Evolutionary conservation across 2,797 vertebrate genomes (phyloP), one percentile per base, ranked within the genome.

Genomic region (Amazonetta brasiliensis): DNA sequence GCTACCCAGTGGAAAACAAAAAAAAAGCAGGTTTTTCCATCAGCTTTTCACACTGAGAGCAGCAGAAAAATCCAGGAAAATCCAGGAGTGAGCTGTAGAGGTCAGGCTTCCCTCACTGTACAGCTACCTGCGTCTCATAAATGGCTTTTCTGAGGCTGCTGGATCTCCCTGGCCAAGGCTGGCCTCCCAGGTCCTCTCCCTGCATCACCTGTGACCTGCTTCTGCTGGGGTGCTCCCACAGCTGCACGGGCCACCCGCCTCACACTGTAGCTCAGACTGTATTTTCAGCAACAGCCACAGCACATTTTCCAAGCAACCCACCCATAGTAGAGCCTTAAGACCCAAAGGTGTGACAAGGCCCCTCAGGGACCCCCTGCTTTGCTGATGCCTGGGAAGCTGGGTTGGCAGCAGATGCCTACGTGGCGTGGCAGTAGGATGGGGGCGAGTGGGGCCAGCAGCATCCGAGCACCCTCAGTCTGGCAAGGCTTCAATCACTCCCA

Each of bases 21-120:
- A 20, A 35, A 72, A 69, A 48, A 82, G 12, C 3, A 3, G 6
- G 1, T 8, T 23, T 43, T 33, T 1, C 35, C n/a, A 31, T 37
- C 46, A 39, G 33, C 5, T 91, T 80, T 84, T 69, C 48, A 23
- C 8, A 4, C 72, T n/a, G 66, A 11, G 3, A 7, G 31, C 20
- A 22, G 23, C 3, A 3, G 6, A 26, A 66, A 91, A 87, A 90
- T n/a, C 35, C 79, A 12, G 66, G 87, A 56, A 56, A 78, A 68
- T 50, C 89, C 37, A 56, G 5, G 63, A 26, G 5, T 35, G 50
- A 73, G 68, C 98, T 91, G 77, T 96, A 98, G 98, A 89, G 95
- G 97, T 97, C 98, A 97, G 97, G 59, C 96, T 96, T 91, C 59
- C 66, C 96, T 41, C 82, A 5, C 74, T 30, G 60, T 81, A 62